These are phyloP conservation scores for Holothuria glaberrima DNA, from an alignment of 35 echinoderm and acorn worm genomes.

Conservation along the genomic window DNA sequence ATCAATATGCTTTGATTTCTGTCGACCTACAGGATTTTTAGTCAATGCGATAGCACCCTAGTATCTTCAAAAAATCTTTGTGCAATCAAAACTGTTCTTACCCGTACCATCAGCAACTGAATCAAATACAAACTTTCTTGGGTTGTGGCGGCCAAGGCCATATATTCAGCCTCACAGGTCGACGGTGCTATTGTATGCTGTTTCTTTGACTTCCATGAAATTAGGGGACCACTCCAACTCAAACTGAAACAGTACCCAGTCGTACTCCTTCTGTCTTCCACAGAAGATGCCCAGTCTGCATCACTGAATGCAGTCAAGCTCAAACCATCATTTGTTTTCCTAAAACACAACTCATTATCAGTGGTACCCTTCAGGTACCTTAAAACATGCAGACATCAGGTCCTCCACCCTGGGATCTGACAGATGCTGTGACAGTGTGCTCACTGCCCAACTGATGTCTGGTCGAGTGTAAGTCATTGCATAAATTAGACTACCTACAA, in stretches of 20 bases:
- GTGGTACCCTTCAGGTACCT: constrained; percentile 43
- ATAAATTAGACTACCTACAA: constrained; percentile 61
- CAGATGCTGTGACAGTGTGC: constrained; percentile 61
- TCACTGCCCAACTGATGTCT: constrained; percentile 64
- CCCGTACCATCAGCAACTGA: constrained; percentile 55
- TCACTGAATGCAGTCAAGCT: constrained; percentile 53
- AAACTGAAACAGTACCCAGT: constrained; percentile 65
- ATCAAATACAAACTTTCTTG: too few relatives aligned
- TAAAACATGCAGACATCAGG: constrained; percentile 40
- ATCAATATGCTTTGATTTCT: constrained; percentile 58
- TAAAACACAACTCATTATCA: constrained; percentile 38
- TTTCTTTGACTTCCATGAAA: constrained; percentile 68
- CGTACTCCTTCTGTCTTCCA: constrained; percentile 49
- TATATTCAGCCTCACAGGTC: constrained; percentile 62
- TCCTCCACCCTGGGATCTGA: constrained; percentile 48
- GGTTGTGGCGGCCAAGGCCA: constrained; percentile 53
- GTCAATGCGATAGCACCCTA: constrained; percentile 31
- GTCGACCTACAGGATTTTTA: constrained; percentile 26
- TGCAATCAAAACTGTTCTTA: constrained; percentile 15
- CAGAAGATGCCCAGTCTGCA: constrained; percentile 57
- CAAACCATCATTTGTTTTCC: constrained; percentile 5
- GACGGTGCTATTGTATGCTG: constrained; percentile 57
- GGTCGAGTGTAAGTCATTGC: constrained; percentile 60
- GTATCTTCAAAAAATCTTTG: constrained; percentile 59
- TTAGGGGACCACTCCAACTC: constrained; percentile 48